Conservation (phyloP, 2,797 vertebrate species). For the Sphenopsis melanotis region DNA sequence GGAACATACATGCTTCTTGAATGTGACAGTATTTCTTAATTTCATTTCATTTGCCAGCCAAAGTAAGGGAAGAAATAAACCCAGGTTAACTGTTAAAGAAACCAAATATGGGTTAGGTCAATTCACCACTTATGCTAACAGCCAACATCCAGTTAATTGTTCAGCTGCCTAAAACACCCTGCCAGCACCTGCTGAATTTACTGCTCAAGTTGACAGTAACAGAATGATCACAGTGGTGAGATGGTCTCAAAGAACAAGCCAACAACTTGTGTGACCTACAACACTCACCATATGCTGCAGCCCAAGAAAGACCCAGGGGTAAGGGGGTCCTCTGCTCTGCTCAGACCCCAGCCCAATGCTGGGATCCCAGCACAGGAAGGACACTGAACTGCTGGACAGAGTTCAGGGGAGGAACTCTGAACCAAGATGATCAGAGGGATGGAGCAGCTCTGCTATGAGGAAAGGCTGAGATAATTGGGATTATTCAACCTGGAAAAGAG, state of each 20-base stretch:
- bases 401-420: background rate
- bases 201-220: background rate
- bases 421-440: background rate
- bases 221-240: too few species aligned
- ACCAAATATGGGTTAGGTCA: background rate
- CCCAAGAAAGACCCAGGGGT: background rate
- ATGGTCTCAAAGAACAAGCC: background rate
- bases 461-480: background rate
- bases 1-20: slow-evolving; percentile 40
- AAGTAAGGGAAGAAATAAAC: background rate
- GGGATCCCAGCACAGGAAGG: background rate
- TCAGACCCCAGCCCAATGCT: background rate
- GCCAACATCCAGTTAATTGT: background rate
- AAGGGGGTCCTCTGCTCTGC: background rate
- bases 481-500: background rate
- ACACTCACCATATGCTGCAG: background rate
- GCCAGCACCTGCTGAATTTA: background rate
- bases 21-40: background rate
- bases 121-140: background rate
- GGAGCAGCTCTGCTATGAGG: background rate
- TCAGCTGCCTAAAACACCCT: background rate
- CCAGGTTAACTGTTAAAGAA: background rate
- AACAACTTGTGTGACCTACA: background rate
- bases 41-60: background rate
- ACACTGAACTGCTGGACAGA: background rate